These are phyloP conservation scores for Todus mexicanus DNA, from an alignment of 2,797 vertebrate genomes.

Conservation along the genomic window DNA sequence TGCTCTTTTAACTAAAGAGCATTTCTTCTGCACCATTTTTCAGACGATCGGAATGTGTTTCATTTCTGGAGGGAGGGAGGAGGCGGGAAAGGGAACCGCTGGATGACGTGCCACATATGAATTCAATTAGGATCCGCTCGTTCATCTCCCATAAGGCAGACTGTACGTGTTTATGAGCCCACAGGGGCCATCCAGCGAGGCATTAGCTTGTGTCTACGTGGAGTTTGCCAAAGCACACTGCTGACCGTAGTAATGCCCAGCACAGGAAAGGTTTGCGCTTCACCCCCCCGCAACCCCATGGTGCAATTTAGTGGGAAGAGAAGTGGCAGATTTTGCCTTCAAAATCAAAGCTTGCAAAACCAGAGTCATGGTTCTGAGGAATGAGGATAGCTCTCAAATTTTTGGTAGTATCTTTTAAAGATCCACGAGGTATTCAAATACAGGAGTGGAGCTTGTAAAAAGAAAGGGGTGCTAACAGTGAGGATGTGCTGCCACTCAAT, in stretches of 20 bases:
- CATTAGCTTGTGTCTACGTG: accelerated
- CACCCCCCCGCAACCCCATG: background rate
- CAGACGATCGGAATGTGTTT: background rate
- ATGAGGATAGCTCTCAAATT: accelerated
- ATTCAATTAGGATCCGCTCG: background rate
- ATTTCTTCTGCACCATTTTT: background rate
- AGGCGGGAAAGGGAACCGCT: background rate
- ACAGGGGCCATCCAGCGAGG: accelerated
- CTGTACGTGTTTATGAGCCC: background rate
- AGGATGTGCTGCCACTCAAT: background rate
- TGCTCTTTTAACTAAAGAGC: background rate
- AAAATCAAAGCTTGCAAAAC: background rate
- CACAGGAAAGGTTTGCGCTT: background rate
- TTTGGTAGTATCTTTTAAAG: background rate
- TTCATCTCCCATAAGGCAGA: background rate
- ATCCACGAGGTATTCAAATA: background rate
- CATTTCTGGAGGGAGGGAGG: background rate
- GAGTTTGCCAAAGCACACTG: background rate
- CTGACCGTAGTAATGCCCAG: accelerated
- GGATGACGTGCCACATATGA: background rate
- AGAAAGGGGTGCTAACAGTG: background rate
- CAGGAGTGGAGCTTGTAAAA: background rate
- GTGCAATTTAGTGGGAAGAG: accelerated
- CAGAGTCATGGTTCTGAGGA: accelerated
- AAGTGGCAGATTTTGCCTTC: background rate